Percentiles rank a stretch among this genome's conserved stretches.
Evolutionary conservation across 2,113 vertebrate genomes (phyloP).

Genomic region (Columba janthina): DNA sequence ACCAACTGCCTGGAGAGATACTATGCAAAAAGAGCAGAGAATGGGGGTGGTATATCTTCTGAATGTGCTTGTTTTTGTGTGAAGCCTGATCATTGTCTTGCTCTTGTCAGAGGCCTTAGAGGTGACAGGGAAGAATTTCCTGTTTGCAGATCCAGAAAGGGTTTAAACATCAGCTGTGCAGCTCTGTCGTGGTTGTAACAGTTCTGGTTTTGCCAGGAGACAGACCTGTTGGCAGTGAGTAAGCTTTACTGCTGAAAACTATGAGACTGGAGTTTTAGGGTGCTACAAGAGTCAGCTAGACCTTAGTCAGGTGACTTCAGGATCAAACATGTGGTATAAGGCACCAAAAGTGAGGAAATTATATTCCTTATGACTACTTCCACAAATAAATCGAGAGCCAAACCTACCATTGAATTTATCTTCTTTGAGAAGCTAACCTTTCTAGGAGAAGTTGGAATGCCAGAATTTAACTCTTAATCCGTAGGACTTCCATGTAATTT

Average conservation of each 20-base stretch:
- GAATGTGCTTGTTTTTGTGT: background rate
- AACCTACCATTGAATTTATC: background rate
- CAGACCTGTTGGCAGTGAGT: background rate
- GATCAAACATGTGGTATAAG: background rate
- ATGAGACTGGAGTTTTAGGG: accelerated
- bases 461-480: background rate
- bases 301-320: background rate
- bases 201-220: background rate
- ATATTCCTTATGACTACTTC: background rate
- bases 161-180: background rate
- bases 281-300: background rate
- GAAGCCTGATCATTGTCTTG: accelerated
- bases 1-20: background rate
- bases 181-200: background rate
- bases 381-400: background rate
- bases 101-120: background rate
- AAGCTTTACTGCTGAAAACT: background rate
- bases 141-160: background rate
- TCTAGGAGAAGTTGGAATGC: background rate
- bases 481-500: background rate
- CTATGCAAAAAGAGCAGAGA: background rate
- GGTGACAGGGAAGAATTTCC: background rate
- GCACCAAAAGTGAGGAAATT: background rate
- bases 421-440: background rate
- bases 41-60: background rate